Percentiles rank a stretch among this genome's conserved stretches.
Evolutionary conservation across 2,888 invertebrate genomes (phyloP).

Genomic region (Cryptophagus acutangulus): DNA sequence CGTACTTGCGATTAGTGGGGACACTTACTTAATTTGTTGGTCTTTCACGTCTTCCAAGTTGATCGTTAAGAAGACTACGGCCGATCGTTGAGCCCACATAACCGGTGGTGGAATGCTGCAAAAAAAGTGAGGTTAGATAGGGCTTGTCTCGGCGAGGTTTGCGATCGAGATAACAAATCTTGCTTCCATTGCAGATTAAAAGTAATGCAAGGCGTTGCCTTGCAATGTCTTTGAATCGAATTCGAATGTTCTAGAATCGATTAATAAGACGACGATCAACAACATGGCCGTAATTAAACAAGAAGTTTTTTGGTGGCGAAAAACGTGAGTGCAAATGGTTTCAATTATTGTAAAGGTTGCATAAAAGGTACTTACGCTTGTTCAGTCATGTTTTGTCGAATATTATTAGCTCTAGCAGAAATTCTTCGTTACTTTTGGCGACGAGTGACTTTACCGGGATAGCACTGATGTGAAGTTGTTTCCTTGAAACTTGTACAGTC

Average conservation of each 20-base stretch:
- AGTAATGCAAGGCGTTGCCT: neutral
- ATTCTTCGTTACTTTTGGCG: too few relatives aligned
- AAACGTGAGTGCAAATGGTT: neutral
- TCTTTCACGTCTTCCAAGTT: constrained; percentile 86
- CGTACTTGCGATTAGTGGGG: constrained; percentile 6
- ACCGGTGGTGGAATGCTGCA: constrained; percentile 73
- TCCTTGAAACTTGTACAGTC: too few relatives aligned
- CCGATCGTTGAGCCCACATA: constrained; percentile 89
- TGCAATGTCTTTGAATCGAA: neutral
- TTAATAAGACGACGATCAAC: constrained; percentile 26
- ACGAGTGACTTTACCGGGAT: too few relatives aligned
- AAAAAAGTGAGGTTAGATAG: too few relatives aligned
- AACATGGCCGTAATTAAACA: constrained; percentile 37
- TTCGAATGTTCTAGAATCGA: constrained; percentile 40
- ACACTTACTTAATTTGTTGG: constrained; percentile 68
- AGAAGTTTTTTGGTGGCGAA: constrained; percentile 3
- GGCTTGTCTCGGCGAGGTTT: too few relatives aligned
- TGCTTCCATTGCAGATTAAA: neutral
- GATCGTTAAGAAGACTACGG: constrained; percentile 80
- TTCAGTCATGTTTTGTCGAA: constrained; percentile 37
- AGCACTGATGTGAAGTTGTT: too few relatives aligned
- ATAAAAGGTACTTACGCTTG: constrained; percentile 33
- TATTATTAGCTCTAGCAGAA: too few relatives aligned
- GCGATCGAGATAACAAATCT: too few relatives aligned
- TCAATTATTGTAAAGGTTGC: neutral